Evolutionary conservation across 1,140 invertebrate species (phyloP).

Genomic region (Lucilia sericata): DNA sequence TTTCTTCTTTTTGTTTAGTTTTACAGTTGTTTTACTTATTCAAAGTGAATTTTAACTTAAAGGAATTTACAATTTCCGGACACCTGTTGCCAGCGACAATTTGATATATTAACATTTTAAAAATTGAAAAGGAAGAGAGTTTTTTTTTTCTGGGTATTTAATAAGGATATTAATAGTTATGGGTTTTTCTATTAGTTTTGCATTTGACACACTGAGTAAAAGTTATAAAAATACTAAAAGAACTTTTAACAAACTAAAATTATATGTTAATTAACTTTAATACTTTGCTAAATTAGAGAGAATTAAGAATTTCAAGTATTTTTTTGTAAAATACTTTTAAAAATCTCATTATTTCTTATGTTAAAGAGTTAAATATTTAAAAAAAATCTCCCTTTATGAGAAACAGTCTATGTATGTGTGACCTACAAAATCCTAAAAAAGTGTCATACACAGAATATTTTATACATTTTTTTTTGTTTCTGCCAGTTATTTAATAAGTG

Average conservation of each 20-base stretch:
- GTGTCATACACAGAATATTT: conserved; percentile 3
- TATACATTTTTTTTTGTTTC: background rate
- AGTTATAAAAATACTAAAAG: background rate
- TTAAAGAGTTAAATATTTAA: too few species aligned
- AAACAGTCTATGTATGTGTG: background rate
- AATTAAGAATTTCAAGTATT: too few species aligned
- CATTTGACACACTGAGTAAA: too few species aligned
- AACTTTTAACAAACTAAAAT: too few species aligned
- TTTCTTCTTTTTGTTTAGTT: background rate
- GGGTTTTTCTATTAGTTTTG: too few species aligned
- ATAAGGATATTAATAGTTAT: too few species aligned
- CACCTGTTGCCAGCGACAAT: conserved; percentile 1
- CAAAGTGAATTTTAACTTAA: background rate
- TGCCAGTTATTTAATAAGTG: background rate
- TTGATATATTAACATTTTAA: background rate
- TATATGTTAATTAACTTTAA: too few species aligned
- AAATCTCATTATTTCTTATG: too few species aligned
- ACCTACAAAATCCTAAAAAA: conserved; percentile 28
- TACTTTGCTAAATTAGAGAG: too few species aligned
- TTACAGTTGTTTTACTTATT: background rate
- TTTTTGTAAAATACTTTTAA: too few species aligned
- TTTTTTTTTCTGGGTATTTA: background rate
- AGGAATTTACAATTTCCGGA: conserved; percentile 23
- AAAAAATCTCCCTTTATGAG: too few species aligned
- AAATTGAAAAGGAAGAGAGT: background rate